A percentile compares a stretch with the other conserved stretches of the same genome.
phyloP scores from a whole-genome alignment of 2,888 invertebrate genomes.

The Artemia sinica region DNA sequence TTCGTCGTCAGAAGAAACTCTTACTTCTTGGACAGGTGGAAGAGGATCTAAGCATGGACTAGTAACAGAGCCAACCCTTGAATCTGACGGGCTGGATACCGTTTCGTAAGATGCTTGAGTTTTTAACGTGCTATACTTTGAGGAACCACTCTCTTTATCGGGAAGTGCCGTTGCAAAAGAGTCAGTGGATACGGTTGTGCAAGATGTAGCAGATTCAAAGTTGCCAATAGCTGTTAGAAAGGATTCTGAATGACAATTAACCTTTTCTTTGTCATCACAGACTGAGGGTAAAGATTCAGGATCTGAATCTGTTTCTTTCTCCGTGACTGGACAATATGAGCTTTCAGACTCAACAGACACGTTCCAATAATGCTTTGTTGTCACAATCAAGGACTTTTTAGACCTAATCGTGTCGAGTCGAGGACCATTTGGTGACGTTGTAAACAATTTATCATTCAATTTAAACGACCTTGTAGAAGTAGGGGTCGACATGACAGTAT shows the following conservation, averaged over 20 bases:
- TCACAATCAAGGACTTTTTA: not conserved
- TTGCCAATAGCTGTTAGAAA: not conserved
- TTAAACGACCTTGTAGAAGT: constrained; percentile 11
- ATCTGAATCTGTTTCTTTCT: constrained; percentile 6
- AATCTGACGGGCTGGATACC: not conserved
- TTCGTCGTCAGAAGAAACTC: constrained; percentile 9
- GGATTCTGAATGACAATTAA: not conserved
- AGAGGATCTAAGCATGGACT: not conserved
- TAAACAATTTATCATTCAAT: not conserved
- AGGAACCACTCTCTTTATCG: not conserved
- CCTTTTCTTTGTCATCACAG: not conserved
- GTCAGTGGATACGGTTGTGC: constrained; percentile 3
- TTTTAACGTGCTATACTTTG: not conserved
- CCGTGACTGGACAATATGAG: constrained; percentile 5
- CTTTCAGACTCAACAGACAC: constrained; percentile 7
- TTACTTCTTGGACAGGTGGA: not conserved
- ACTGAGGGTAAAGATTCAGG: not conserved
- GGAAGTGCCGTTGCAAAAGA: constrained; percentile 11
- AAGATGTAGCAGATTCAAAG: not conserved
- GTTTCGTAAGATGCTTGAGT: constrained; percentile 7
- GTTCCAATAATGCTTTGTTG: not conserved
- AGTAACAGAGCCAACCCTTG: not conserved
- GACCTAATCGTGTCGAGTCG: not conserved
- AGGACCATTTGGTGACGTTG: not conserved
- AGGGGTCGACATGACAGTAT: not conserved